Base-by-base conservation (phyloP, 2,113 vertebrate species). In the Callionymus lyra region DNA sequence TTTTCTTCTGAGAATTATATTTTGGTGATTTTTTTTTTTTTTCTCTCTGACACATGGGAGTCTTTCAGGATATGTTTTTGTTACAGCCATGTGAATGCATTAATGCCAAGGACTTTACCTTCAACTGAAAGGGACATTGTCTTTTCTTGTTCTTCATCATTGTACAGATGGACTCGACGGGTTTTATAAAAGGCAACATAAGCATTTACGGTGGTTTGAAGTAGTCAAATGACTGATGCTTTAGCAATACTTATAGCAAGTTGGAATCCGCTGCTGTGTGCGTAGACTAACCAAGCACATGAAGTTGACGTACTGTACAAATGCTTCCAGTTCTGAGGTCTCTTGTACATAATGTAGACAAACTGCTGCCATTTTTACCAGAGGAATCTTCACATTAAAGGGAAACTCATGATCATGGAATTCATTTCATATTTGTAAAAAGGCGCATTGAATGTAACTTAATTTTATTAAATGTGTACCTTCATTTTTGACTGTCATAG, bases 391-490 rank as follows among this genome's bases (percentile, higher is more conserved):
- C 36, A 37, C 13, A 47, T 69, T 50, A 27, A 44, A 50, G 59
- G 36, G 47, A 53, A 47, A 63, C 51, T 44, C 6, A 34, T 67
- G 27, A 64, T 65, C 59, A 61, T 65, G 49, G 67, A 53, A 51
- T 38, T 45, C 36, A 59, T 67, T 72, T 69, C 52, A 27, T 27
- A 27, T 27, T 71, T 45, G 59, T 72, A 54, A 49, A 63, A 70
- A 63, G 65, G 70, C 63, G 66, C 54, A 56, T 44, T 70, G 74
- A 76, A 80, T 82, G 79, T 80, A 72, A 81, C 58, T 62, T 72
- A 32, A 72, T 72, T 79, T 75, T 51, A 79, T 81, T 81, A 81
- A 81, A 81, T 65, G 45, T 73, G 68, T 68, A 72, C 62, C 55
- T 66, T 66, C 69, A 56, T 77, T 71, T 68, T 50, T 55, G 33